Percentiles rank a stretch among this genome's conserved stretches.
Evolutionary conservation across 2,797 vertebrate genomes (phyloP).

Genomic region (Natrix natrix): DNA sequence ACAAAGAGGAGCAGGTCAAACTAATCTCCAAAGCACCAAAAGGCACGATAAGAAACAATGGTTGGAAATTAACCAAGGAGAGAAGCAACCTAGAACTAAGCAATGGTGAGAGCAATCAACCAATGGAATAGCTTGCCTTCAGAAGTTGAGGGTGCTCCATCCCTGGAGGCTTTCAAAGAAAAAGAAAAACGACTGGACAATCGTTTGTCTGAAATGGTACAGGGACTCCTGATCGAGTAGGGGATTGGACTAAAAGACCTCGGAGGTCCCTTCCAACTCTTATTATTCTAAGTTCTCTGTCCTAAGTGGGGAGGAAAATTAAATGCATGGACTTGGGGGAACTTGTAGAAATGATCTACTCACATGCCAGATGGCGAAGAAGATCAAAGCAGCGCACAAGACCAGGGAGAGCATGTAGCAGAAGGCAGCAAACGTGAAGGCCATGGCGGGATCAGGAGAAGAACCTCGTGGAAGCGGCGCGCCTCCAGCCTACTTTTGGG

Average conservation of each 20-base stretch:
- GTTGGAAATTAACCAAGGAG: neutral
- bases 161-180: neutral
- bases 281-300: neutral
- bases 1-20: neutral
- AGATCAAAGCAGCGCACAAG: conserved; percentile 77
- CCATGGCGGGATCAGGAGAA: conserved; percentile 55
- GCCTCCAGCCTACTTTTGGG: neutral
- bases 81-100: neutral
- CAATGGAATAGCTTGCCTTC: neutral
- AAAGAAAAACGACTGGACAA: neutral
- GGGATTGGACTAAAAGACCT: neutral
- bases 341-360: conserved; percentile 53
- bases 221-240: neutral
- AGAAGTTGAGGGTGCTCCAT: neutral
- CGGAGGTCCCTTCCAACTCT: neutral
- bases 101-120: neutral
- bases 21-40: neutral
- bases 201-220: neutral
- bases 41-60: neutral
- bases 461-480: neutral
- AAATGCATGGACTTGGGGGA: neutral
- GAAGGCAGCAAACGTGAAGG: conserved; percentile 79
- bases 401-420: conserved; percentile 81
- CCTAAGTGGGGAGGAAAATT: neutral
- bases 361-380: conserved; percentile 81